Evolutionary conservation across 2,888 invertebrate species (phyloP), one percentile per base, ranked within the genome.

Genomic region (Melangyna quadrimaculata): DNA sequence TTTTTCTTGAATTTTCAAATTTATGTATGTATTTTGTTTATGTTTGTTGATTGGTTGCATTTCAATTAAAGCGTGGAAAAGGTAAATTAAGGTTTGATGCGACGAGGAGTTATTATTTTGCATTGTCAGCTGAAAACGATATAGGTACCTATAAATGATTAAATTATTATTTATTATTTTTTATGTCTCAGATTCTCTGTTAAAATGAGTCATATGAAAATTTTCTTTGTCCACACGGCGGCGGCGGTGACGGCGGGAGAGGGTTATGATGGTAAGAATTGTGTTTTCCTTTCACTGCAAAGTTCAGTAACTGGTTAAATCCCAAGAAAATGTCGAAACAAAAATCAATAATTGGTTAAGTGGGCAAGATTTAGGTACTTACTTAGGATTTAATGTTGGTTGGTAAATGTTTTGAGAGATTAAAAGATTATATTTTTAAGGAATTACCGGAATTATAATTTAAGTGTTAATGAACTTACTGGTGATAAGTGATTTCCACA

Each of bases 201-300:
- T 10, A 19, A 61, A 63, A 45, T 67, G 81, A 81, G 77, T 81
- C 81, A 81, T 77, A 71, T 77, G 81, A 67, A 65, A 81, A 71
- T 71, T 71, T 45, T 55, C 81, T 81, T 81, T 81, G 77, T 81
- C 61, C 51, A 57, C 27, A 63, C 0, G 9, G 9, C 0, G n/a
- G n/a, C n/a, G n/a, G n/a, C 22, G 8, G n/a, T 1, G 12, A 29
- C n/a, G n/a, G n/a, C n/a, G 40, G 37, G 55, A 14, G 19, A 7
- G 9, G 14, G 59, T 24, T 37, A 7, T 40, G 14, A 24, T 29
- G 1, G 17, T 32, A n/a, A 9, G 17, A 37, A 14, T 29, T 48
- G 14, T 63, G 32, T 40, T 61, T 55, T 32, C 78, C 72, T 78
- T 78, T 78, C 78, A 65, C 35, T 69, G 17, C 7, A 57, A 57